Conservation (phyloP, 92 coral and sea anemone species). For the Metridium senile region DNA sequence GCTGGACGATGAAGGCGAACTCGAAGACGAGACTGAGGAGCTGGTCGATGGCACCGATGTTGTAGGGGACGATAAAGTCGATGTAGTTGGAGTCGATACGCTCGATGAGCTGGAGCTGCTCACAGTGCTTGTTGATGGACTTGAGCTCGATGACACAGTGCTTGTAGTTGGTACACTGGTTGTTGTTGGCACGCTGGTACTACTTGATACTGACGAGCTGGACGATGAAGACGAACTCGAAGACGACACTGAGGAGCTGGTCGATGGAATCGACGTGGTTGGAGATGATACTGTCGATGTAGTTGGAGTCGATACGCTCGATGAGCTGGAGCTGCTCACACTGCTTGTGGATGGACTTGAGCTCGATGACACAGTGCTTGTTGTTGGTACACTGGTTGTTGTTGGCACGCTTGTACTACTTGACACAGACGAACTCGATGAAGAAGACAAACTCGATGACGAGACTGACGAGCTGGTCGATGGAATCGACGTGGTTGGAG, state of each 20-base stretch:
- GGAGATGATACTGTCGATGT: not conserved
- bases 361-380: not conserved
- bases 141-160: conserved; percentile 18
- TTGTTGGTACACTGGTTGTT: not conserved
- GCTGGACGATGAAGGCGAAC: not conserved
- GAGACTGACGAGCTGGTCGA: not conserved
- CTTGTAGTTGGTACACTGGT: conserved; percentile 21
- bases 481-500: conserved; percentile 3
- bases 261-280: conserved; percentile 21
- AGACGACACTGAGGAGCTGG: not conserved
- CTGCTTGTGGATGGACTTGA: not conserved
- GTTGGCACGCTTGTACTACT: not conserved
- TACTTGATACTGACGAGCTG: not conserved
- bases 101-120: not conserved
- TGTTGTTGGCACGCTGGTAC: conserved; percentile 3
- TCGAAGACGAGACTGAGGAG: not conserved
- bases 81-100: conserved; percentile 16
- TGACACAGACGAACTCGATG: not conserved
- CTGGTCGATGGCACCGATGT: conserved; percentile 33
- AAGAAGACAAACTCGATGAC: not conserved
- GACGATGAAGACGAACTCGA: conserved; percentile 3
- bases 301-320: conserved; percentile 17
- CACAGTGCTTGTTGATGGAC: conserved; percentile 18
- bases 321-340: not conserved
- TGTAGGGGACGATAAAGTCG: not conserved